A percentile compares a stretch with the other conserved stretches of the same genome.
Conservation (phyloP, 2,113 vertebrate species). For the Acrocephalus kingi region DNA sequence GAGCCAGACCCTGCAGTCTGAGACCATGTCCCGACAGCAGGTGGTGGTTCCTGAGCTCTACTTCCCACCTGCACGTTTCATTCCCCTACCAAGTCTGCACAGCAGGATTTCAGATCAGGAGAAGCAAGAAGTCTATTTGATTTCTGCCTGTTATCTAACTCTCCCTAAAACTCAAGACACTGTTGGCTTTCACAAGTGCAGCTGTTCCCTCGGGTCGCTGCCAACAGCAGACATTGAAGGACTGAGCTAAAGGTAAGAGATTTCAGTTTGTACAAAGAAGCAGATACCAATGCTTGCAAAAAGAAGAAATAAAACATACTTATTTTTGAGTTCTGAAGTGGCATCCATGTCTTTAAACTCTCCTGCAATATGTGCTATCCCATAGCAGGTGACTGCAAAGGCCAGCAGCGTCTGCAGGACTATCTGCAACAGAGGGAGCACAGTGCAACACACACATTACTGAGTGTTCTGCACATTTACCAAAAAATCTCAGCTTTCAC, state of each 20-base stretch:
- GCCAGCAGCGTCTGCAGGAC: constrained; percentile 95
- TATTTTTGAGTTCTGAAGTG: constrained; percentile 96
- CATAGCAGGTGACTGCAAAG: constrained; percentile 94
- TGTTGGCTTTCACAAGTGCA: neutral
- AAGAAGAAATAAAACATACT: constrained; percentile 75
- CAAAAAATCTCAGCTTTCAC: neutral
- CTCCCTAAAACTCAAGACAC: neutral
- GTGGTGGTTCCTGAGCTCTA: neutral
- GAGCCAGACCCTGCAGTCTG: neutral
- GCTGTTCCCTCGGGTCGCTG: neutral
- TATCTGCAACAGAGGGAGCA: constrained; percentile 81
- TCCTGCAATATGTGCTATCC: constrained; percentile 94
- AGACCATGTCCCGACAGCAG: accelerated
- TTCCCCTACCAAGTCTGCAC: neutral
- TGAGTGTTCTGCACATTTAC: neutral
- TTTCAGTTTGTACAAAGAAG: neutral
- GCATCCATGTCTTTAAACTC: constrained; percentile 98
- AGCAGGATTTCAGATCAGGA: neutral
- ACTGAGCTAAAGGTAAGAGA: neutral
- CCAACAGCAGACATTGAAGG: neutral
- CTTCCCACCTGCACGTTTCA: neutral
- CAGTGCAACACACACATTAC: neutral
- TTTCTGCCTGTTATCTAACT: neutral
- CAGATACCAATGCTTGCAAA: accelerated
- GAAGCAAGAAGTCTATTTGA: neutral